Conservation (phyloP, 1,140 invertebrate genomes). For the Ladona fulva region DNA sequence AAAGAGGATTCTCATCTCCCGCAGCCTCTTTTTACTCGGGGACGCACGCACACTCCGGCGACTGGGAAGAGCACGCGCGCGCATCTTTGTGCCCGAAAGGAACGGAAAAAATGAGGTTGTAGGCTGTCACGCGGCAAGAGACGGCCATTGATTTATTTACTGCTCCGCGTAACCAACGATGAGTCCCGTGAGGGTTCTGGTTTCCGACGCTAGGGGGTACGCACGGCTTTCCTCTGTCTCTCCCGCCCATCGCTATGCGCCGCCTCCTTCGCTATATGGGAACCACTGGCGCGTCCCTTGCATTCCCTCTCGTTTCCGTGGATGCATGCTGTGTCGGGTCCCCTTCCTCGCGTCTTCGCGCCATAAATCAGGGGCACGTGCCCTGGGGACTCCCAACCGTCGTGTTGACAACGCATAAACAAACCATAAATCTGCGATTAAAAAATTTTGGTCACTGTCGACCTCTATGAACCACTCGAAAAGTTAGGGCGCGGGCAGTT, state of each 20-base stretch:
- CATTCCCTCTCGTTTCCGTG: neutral
- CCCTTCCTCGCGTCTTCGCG: neutral
- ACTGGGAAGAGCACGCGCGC: no score
- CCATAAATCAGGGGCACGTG: constrained; percentile 7
- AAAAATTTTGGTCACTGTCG: constrained; percentile 1
- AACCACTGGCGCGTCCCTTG: neutral
- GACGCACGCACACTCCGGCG: no score
- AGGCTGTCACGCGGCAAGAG: neutral
- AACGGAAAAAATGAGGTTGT: neutral
- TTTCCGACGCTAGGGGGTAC: neutral
- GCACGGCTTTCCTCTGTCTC: neutral
- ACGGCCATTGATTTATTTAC: constrained; percentile 1
- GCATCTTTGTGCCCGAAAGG: neutral
- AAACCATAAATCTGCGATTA: constrained; percentile 10
- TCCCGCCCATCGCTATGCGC: neutral
- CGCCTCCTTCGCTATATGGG: neutral
- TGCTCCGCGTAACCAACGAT: neutral
- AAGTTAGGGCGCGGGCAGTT: neutral
- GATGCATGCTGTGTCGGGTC: neutral
- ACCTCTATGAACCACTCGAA: neutral
- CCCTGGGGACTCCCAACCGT: neutral
- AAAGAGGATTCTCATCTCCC: no score
- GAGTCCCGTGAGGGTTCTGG: neutral
- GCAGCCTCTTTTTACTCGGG: no score
- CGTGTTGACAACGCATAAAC: constrained; percentile 8